These are phyloP conservation scores for Neotragus moschatus DNA, from an alignment of 2,113 vertebrate genomes.

Conservation along the genomic window DNA sequence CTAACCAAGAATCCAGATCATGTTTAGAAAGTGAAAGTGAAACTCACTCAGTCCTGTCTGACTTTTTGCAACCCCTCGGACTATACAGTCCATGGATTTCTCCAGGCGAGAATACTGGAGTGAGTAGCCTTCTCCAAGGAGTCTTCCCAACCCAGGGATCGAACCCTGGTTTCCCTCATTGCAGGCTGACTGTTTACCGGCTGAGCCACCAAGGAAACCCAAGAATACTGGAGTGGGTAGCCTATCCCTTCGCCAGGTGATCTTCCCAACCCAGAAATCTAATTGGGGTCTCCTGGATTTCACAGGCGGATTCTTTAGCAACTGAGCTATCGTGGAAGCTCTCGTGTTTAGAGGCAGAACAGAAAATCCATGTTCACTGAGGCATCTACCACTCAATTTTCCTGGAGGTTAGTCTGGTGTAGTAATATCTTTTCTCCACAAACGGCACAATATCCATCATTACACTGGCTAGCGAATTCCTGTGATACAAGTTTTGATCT, in stretches of 20 bases:
- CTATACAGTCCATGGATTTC: neutral
- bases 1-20: neutral
- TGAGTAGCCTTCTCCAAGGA: neutral
- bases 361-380: neutral
- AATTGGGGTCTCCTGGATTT: neutral
- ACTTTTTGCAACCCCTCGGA: neutral
- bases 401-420: neutral
- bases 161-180: neutral
- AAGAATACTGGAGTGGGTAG: neutral
- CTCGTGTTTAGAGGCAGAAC: neutral
- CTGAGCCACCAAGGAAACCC: neutral
- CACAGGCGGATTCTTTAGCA: neutral
- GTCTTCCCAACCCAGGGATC: neutral
- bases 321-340: neutral
- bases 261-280: neutral
- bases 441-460: neutral
- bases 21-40: neutral
- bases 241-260: fast-evolving
- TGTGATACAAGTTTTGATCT: neutral
- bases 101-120: neutral
- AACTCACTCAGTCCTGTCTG: neutral
- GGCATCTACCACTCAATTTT: neutral
- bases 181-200: neutral
- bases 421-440: neutral
- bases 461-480: neutral